A percentile compares a stretch with the other conserved stretches of the same genome.
These are phyloP conservation scores for silkworm (Bombyx mori) DNA, from an alignment of 1,140 invertebrate genomes.

Conservation along the genomic window DNA sequence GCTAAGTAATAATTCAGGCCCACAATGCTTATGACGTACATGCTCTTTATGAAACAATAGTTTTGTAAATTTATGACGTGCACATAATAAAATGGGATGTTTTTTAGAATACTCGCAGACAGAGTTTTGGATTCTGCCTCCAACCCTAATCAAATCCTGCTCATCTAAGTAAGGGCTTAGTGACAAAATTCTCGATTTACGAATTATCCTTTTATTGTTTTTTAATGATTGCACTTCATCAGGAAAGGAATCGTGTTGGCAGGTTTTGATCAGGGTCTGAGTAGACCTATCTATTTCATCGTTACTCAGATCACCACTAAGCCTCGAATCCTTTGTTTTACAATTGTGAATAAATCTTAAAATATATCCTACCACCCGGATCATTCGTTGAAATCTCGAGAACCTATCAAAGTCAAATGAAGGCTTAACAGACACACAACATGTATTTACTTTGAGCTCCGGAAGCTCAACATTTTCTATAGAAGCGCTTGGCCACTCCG, in stretches of 20 bases:
- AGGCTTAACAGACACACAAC: no score
- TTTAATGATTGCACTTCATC: background rate
- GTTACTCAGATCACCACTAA: background rate
- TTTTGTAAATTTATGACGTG: background rate
- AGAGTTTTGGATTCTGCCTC: background rate
- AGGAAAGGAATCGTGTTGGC: background rate
- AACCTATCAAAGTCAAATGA: no score
- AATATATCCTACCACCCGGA: background rate
- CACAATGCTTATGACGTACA: background rate
- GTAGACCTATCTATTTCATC: background rate
- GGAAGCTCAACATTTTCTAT: no score
- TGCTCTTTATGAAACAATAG: constrained; percentile 2
- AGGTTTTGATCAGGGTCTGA: background rate
- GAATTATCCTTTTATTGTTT: background rate
- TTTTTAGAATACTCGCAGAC: background rate
- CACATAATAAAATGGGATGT: background rate
- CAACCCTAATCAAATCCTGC: background rate
- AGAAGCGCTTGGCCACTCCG: background rate
- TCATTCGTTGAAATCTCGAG: no score
- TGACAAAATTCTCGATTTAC: background rate
- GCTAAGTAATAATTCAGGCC: constrained; percentile 1
- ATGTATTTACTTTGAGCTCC: no score
- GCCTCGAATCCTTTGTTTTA: background rate
- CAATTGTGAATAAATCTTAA: background rate
- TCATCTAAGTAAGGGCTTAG: background rate